phyloP scores from a whole-genome alignment of 2,113 vertebrate species.

The Greenwoodochromis staneri region DNA sequence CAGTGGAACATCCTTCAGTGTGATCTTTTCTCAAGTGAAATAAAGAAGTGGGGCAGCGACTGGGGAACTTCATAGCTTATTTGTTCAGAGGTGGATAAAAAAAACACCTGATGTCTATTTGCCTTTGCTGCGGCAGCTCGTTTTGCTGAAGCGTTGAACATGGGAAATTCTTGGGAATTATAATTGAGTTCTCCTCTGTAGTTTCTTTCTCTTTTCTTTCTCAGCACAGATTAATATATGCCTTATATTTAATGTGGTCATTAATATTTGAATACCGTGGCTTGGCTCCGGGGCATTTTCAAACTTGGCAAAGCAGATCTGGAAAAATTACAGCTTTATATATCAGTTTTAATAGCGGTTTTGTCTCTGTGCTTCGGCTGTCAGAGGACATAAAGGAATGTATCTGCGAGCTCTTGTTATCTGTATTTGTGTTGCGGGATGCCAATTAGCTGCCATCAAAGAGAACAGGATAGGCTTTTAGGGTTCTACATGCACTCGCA shows the following conservation, averaged over 20 bases:
- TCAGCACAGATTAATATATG: neutral
- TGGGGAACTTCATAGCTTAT: neutral
- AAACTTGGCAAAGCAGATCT: neutral
- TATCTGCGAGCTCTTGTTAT: neutral
- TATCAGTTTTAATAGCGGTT: neutral
- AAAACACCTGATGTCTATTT: neutral
- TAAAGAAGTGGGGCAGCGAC: neutral
- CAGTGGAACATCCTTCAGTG: neutral
- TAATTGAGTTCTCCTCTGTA: neutral
- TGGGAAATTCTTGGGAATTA: neutral
- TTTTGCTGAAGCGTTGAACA: neutral
- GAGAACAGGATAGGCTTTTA: neutral
- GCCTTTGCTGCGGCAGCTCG: neutral
- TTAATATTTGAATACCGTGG: slow-evolving; percentile 37
- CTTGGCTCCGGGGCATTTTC: slow-evolving; percentile 3
- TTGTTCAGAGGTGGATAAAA: neutral
- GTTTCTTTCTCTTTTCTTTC: neutral
- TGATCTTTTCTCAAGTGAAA: slow-evolving; percentile 14
- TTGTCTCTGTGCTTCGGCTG: neutral
- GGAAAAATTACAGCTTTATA: neutral
- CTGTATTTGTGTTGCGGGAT: slow-evolving; percentile 1
- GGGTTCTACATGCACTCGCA: neutral
- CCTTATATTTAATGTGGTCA: slow-evolving; percentile 13
- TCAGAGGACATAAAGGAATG: neutral
- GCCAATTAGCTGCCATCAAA: slow-evolving; percentile 20